Evolutionary conservation across 2,888 invertebrate genomes (phyloP).

Genomic region (Pristionchus japonicus): DNA sequence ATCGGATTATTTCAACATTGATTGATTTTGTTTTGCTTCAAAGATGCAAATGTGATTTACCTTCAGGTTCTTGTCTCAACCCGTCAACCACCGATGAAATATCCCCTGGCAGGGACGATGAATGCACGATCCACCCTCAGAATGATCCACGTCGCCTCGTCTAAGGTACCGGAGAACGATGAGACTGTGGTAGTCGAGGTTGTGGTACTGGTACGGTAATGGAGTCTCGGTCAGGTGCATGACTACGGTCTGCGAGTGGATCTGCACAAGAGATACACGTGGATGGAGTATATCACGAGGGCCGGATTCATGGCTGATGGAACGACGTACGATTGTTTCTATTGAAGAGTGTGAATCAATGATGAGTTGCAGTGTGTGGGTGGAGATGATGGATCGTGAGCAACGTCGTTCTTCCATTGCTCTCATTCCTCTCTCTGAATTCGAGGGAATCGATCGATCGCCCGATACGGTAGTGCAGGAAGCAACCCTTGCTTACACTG

Average conservation of each 20-base stretch:
- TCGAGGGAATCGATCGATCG: background rate
- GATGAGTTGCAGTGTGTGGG: slow-evolving; percentile 59
- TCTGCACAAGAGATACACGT: slow-evolving; percentile 82
- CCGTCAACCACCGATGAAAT: slow-evolving; percentile 42
- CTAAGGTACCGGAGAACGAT: no score
- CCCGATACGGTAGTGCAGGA: slow-evolving; percentile 25
- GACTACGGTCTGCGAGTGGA: slow-evolving; percentile 55
- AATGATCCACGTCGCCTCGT: background rate
- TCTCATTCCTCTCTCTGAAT: slow-evolving; percentile 56
- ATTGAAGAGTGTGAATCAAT: background rate
- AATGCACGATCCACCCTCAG: slow-evolving; percentile 32
- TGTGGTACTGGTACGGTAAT: background rate
- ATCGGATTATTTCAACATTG: background rate
- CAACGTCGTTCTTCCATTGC: slow-evolving; percentile 60
- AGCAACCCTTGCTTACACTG: background rate
- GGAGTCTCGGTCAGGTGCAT: slow-evolving; percentile 47
- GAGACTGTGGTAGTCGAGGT: no score
- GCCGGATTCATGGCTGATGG: slow-evolving; percentile 96
- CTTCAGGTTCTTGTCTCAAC: slow-evolving; percentile 40
- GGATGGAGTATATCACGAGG: slow-evolving; percentile 94
- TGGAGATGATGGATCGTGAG: slow-evolving; percentile 59
- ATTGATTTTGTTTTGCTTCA: no score
- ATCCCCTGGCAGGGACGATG: slow-evolving; percentile 35
- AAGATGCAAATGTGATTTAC: no score
- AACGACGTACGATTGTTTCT: slow-evolving; percentile 82